Base-by-base conservation (phyloP, 2,888 invertebrate species). In the Griposia aprilina region DNA sequence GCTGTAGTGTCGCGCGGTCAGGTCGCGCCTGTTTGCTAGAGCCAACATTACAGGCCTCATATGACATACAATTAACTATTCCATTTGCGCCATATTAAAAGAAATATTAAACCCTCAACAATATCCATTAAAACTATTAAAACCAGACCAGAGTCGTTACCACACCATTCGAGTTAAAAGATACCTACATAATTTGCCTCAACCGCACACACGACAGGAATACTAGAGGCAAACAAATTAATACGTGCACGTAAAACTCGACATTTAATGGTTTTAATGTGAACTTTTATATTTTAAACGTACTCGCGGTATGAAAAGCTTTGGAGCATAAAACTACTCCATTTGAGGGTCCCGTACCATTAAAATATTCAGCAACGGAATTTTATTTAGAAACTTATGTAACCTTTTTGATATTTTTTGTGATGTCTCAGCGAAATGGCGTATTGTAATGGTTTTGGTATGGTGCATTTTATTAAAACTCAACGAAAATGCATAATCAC, bases 241-340 rank as follows among this genome's bases (percentile, higher is more conserved):
- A 87, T 83, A 85, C 74, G 84, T 79, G 86, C 81, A 79, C 79
- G 68, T 79, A 74, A 85, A 85, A 80, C 79, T 75, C 70, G 63
- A 82, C 82, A 82, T 89, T 91, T 88, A 88, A 90, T 87, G 86
- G 85, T 86, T 89, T 90, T 87, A 86, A 89, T 86, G 87, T 84
- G 83, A 89, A 90, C 86, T 90, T 91, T 90, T 90, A 90, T 90
- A 89, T 88, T 84, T 90, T 86, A 76, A 86, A 87, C 83, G 89
- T 82, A 85, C 86, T 85, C 83, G 81, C 84, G 76, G 86, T 83
- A 86, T 91, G 82, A 90, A 90, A 90, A 81, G 87, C 86, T 78
- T 72, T 81, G 83, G 69, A 85, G 90, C 85, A 86, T 88, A 81
- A 87, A 89, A 90, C 83, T 89, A 88, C 90, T 91, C 79, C 85